A percentile compares a stretch with the other conserved stretches of the same genome.
phyloP scores from a whole-genome alignment of 2,113 vertebrate species.

The Charina bottae region DNA sequence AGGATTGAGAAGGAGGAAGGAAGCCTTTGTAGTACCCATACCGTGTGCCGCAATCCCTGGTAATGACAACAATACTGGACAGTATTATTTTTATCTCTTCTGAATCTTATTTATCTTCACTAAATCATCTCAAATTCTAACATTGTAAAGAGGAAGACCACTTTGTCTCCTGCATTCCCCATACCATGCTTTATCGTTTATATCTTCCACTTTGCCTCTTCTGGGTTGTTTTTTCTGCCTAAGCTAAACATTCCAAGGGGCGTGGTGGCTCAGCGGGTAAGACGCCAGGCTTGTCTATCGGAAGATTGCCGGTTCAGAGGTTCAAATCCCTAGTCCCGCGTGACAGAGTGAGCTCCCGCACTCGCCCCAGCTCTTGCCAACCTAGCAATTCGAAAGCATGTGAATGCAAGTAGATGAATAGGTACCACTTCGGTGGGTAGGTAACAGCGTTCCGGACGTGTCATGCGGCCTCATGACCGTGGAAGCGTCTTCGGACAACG shows the following conservation, averaged over 20 bases:
- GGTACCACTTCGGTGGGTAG: too few relatives aligned
- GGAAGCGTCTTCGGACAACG: too few relatives aligned
- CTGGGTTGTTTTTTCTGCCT: background rate
- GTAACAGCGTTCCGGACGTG: too few relatives aligned
- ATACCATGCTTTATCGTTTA: background rate
- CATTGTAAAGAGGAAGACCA: background rate
- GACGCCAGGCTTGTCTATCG: too few relatives aligned
- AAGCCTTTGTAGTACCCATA: background rate
- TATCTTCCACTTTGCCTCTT: background rate
- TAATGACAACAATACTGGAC: background rate
- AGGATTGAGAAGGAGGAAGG: background rate
- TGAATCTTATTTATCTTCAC: background rate
- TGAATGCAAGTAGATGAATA: too few relatives aligned
- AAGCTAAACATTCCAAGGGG: background rate
- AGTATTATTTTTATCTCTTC: background rate
- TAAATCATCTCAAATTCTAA: background rate
- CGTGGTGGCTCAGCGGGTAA: too few relatives aligned
- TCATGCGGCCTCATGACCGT: too few relatives aligned
- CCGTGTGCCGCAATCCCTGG: background rate
- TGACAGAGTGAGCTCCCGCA: too few relatives aligned
- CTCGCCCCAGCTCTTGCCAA: too few relatives aligned
- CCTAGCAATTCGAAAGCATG: too few relatives aligned
- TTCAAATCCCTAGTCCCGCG: too few relatives aligned
- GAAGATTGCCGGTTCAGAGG: too few relatives aligned
- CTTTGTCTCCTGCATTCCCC: background rate